These are phyloP conservation scores for Eleginops maclovinus DNA, from an alignment of 2,113 vertebrate genomes.

Conservation along the genomic window DNA sequence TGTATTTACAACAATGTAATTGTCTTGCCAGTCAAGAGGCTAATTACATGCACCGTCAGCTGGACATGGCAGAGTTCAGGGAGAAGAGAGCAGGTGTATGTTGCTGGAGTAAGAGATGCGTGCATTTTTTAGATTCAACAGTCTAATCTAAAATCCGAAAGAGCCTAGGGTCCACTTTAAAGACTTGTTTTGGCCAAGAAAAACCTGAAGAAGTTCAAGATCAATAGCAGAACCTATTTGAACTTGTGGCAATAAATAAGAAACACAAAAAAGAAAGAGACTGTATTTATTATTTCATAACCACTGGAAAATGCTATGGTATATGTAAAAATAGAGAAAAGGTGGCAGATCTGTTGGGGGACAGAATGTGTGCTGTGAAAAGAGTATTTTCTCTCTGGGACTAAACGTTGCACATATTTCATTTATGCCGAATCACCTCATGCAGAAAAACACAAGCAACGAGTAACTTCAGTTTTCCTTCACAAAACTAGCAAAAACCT, in stretches of 20 bases:
- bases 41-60: not conserved
- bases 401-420: not conserved
- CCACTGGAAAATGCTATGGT: not conserved
- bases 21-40: not conserved
- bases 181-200: not conserved
- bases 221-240: not conserved
- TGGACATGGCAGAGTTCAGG: slow-evolving; percentile 6
- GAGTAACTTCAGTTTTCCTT: not conserved
- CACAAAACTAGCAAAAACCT: not conserved
- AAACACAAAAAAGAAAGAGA: not conserved
- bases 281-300: not conserved
- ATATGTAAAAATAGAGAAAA: not conserved
- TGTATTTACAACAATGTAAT: not conserved
- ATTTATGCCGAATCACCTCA: not conserved
- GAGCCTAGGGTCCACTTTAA: slow-evolving; percentile 11
- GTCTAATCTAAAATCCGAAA: not conserved
- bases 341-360: not conserved
- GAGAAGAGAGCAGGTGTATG: slow-evolving; percentile 2
- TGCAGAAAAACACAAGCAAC: not conserved
- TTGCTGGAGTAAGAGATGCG: not conserved
- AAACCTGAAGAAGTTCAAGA: not conserved
- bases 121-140: not conserved
- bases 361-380: not conserved
- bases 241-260: not conserved
- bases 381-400: not conserved